These are phyloP conservation scores for Schizothorax lantsangensis DNA, from an alignment of 2,797 vertebrate genomes.

Conservation along the genomic window DNA sequence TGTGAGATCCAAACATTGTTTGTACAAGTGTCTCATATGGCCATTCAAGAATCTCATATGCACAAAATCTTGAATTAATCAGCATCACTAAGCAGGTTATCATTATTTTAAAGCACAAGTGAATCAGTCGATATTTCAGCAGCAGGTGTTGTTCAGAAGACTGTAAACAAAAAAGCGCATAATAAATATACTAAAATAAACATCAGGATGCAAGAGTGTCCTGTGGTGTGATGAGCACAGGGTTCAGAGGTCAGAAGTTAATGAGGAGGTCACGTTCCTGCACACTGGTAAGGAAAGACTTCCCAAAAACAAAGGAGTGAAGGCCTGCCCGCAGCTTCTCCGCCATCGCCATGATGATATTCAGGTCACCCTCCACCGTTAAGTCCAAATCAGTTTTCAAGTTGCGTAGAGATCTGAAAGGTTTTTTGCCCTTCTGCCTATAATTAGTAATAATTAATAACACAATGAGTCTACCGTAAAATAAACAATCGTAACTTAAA, in stretches of 20 bases:
- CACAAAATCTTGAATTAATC: neutral
- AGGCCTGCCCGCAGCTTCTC: slow-evolving; percentile 96
- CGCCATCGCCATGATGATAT: slow-evolving; percentile 95
- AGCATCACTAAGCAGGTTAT: neutral
- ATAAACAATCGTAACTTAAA: neutral
- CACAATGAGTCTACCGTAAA: neutral
- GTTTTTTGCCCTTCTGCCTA: slow-evolving; percentile 97
- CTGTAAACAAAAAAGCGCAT: slow-evolving; percentile 8
- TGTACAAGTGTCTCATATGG: neutral
- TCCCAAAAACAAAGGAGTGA: slow-evolving; percentile 95
- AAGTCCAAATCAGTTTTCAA: slow-evolving; percentile 94
- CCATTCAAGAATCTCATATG: neutral
- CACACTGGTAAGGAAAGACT: slow-evolving; percentile 91
- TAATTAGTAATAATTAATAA: slow-evolving; percentile 38
- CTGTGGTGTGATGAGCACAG: neutral
- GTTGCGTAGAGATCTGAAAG: slow-evolving; percentile 91
- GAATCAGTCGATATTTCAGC: neutral
- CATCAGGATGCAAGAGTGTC: neutral
- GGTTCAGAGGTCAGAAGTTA: slow-evolving; percentile 82
- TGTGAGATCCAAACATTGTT: neutral
- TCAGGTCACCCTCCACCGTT: slow-evolving; percentile 93
- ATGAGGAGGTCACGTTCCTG: slow-evolving; percentile 94
- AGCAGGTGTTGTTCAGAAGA: neutral
- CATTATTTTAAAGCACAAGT: slow-evolving; percentile 19
- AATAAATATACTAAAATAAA: slow-evolving; percentile 15